Conservation (phyloP, 2,888 invertebrate genomes). For the Philereme vetulata region DNA sequence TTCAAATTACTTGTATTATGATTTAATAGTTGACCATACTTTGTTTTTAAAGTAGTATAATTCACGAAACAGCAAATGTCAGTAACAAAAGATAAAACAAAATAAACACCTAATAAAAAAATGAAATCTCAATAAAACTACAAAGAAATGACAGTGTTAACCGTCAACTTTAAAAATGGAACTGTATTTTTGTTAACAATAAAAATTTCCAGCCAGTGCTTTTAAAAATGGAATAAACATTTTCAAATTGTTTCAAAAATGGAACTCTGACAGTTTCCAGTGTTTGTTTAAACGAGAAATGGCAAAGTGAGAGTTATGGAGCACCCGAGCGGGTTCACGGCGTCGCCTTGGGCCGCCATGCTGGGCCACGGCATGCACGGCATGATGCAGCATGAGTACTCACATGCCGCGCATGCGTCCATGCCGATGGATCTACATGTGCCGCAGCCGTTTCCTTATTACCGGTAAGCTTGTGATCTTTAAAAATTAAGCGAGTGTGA, state of each 20-base stretch:
- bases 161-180: slow-evolving; percentile 29
- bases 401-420: slow-evolving; percentile 77
- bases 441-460: slow-evolving; percentile 95
- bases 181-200: slow-evolving; percentile 8
- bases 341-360: slow-evolving; percentile 92
- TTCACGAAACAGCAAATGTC: too few species aligned
- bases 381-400: slow-evolving; percentile 86
- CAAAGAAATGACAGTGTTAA: too few species aligned
- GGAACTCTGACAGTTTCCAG: slow-evolving; percentile 9
- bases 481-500: too few species aligned
- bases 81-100: too few species aligned
- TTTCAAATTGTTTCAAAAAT: slow-evolving; percentile 6
- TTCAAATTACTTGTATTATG: too few species aligned
- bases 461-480: slow-evolving; percentile 86
- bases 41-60: too few species aligned
- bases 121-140: too few species aligned
- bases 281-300: slow-evolving; percentile 38
- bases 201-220: slow-evolving; percentile 13
- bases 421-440: slow-evolving; percentile 97
- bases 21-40: too few species aligned
- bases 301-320: slow-evolving; percentile 83
- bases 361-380: slow-evolving; percentile 86
- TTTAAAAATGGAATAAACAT: slow-evolving; percentile 20
- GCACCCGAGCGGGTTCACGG: slow-evolving; percentile 90
- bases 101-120: too few species aligned